These are phyloP conservation scores for Drosophila subobscura DNA, from an alignment of 1,140 invertebrate species.

Conservation along the genomic window DNA sequence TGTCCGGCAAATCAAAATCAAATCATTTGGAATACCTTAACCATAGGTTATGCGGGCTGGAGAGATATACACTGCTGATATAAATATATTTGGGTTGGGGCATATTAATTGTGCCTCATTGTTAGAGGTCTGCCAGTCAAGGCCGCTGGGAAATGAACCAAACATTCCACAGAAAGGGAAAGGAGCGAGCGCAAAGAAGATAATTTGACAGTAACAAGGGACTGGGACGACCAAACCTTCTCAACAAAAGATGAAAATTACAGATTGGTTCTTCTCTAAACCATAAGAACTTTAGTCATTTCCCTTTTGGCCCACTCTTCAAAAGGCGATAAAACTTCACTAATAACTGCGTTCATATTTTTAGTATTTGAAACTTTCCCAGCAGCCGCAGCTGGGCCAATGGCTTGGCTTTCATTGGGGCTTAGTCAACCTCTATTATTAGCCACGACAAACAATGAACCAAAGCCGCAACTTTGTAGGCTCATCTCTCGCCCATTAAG, in stretches of 20 bases:
- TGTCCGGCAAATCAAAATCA: conserved; percentile 42
- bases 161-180: conserved; percentile 39
- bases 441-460: conserved; percentile 47
- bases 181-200: conserved; percentile 1
- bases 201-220: not conserved
- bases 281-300: conserved; percentile 30
- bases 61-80: conserved; percentile 31
- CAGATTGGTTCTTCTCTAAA: conserved; percentile 12
- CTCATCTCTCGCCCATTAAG: conserved; percentile 47
- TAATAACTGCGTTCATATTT: conserved; percentile 44
- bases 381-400: conserved; percentile 22
- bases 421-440: conserved; percentile 74
- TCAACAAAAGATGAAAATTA: conserved; percentile 11
- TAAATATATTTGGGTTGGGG: conserved; percentile 22
- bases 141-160: conserved; percentile 38
- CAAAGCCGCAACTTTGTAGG: conserved; percentile 36
- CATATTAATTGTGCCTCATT: conserved; percentile 47
- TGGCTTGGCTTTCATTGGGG: conserved; percentile 62
- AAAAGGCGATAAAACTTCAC: conserved; percentile 28
- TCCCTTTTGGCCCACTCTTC: conserved; percentile 6
- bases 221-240: not conserved
- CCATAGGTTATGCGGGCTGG: conserved; percentile 30
- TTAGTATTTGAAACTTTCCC: conserved; percentile 34
- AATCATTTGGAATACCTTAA: conserved; percentile 27
- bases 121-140: conserved; percentile 27